Evolutionary conservation across 2,797 vertebrate species (phyloP).

Genomic region (Pachyuromys duprasi): DNA sequence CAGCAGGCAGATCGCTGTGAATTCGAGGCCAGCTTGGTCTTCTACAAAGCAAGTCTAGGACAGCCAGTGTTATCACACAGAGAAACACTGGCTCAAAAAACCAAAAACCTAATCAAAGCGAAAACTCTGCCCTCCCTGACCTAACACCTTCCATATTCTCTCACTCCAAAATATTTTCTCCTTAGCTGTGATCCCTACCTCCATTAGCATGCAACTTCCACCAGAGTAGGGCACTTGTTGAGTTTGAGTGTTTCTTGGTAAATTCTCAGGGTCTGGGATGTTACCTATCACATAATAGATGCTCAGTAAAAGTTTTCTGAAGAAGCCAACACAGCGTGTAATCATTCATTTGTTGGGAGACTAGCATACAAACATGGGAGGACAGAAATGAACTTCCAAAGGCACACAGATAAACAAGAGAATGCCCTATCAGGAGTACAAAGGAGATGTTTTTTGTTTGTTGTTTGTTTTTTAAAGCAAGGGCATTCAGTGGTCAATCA

Average conservation of each 20-base stretch:
- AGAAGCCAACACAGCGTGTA: neutral
- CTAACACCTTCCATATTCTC: neutral
- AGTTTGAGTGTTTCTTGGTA: no score
- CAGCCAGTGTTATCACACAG: no score
- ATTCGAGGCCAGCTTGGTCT: no score
- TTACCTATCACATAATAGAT: neutral
- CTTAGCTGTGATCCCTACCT: neutral
- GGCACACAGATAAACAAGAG: neutral
- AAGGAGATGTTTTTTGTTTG: neutral
- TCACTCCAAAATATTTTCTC: neutral
- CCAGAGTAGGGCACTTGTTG: neutral
- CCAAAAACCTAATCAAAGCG: no score
- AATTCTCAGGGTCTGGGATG: neutral
- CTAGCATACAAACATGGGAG: neutral
- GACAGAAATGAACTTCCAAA: neutral
- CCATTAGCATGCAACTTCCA: neutral
- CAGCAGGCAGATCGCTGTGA: no score
- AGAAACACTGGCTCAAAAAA: no score
- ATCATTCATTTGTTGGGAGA: neutral
- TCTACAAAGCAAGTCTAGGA: no score
- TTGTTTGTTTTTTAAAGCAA: slow-evolving; percentile 43
- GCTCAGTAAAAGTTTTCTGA: neutral
- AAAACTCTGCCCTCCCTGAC: neutral
- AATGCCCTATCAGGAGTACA: neutral
- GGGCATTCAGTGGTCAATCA: neutral